phyloP scores from a whole-genome alignment of 2,888 invertebrate species.

The Polietes domitor region DNA sequence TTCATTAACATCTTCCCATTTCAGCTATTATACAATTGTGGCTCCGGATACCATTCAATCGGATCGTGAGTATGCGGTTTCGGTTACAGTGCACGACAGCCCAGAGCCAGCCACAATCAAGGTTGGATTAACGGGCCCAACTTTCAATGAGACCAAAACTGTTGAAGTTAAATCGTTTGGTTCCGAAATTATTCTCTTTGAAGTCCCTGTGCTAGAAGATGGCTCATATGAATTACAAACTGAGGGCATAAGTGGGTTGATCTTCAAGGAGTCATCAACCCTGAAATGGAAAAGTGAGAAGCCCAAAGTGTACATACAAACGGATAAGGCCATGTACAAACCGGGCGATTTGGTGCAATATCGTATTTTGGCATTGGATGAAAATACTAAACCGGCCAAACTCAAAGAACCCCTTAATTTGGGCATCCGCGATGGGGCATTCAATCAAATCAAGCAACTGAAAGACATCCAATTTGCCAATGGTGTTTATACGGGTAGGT shows the following conservation, averaged over 20 bases:
- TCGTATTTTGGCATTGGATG: conserved; percentile 85
- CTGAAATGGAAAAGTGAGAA: conserved; percentile 87
- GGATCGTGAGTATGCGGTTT: conserved; percentile 90
- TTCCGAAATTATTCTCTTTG: conserved; percentile 86
- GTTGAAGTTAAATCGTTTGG: conserved; percentile 87
- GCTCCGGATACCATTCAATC: conserved; percentile 91
- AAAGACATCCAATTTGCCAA: conserved; percentile 84
- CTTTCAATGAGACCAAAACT: conserved; percentile 86
- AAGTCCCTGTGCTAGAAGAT: conserved; percentile 82
- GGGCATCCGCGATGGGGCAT: conserved; percentile 85
- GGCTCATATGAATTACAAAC: conserved; percentile 71
- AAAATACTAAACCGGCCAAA: conserved; percentile 85
- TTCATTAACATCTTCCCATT: no score
- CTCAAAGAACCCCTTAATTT: conserved; percentile 72
- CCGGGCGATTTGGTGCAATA: conserved; percentile 91
- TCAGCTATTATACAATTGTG: conserved; percentile 86
- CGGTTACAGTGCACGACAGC: conserved; percentile 83
- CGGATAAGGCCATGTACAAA: conserved; percentile 94
- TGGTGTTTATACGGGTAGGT: conserved; percentile 88
- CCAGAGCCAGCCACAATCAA: conserved; percentile 82
- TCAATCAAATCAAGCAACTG: conserved; percentile 92
- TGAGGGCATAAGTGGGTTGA: conserved; percentile 86
- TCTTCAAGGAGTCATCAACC: conserved; percentile 86
- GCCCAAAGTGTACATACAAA: conserved; percentile 91
- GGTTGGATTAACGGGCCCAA: conserved; percentile 89